Evolutionary conservation across 2,888 invertebrate species (phyloP).

Genomic region (Dione vanillae): DNA sequence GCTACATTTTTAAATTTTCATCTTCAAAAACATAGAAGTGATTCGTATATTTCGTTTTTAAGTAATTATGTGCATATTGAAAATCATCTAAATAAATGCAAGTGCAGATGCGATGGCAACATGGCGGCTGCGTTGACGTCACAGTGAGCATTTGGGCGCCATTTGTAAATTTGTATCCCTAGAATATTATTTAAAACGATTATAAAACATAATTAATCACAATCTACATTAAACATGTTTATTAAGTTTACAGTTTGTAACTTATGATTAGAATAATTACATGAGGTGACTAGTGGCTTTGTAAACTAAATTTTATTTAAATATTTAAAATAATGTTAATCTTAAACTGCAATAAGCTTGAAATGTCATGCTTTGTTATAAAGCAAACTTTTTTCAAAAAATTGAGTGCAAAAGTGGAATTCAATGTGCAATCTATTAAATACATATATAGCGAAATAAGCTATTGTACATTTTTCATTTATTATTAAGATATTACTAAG

Average conservation of each 20-base stretch:
- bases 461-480: background rate
- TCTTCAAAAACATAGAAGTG: too few relatives aligned
- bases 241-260: background rate
- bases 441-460: background rate
- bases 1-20: too few relatives aligned
- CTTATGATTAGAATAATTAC: background rate
- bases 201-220: constrained; percentile 26
- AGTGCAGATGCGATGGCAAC: constrained; percentile 47
- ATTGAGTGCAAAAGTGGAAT: background rate
- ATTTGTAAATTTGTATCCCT: constrained; percentile 62
- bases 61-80: constrained; percentile 5
- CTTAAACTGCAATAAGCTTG: background rate
- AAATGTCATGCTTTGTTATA: background rate
- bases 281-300: background rate
- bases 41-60: background rate
- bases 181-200: constrained; percentile 68
- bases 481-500: background rate
- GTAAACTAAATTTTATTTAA: too few relatives aligned
- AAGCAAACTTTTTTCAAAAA: background rate
- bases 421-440: too few relatives aligned
- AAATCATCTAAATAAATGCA: constrained; percentile 29
- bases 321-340: background rate
- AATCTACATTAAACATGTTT: constrained; percentile 8
- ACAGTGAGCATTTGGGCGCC: constrained; percentile 79
- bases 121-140: constrained; percentile 66